These are phyloP conservation scores for Musca vetustissima DNA, from an alignment of 1,140 invertebrate species.

Conservation along the genomic window DNA sequence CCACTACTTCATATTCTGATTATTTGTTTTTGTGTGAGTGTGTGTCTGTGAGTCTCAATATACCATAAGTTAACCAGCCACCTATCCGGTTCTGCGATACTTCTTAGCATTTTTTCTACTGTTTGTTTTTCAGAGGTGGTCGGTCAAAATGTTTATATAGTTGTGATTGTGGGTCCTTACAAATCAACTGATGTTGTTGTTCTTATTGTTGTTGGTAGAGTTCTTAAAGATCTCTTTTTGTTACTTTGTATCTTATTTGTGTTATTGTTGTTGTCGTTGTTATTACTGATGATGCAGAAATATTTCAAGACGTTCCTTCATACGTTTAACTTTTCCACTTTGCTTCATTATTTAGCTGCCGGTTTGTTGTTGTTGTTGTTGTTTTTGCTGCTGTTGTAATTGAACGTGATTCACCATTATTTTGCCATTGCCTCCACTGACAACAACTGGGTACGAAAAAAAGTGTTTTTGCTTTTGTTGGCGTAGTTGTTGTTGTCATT, in stretches of 20 bases:
- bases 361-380: not conserved
- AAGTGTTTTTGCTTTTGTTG: not conserved
- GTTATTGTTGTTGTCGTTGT: not conserved
- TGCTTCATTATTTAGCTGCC: too few species aligned
- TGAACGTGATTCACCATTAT: slow-evolving; percentile 24
- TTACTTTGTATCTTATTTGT: not conserved
- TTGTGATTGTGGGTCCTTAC: too few species aligned
- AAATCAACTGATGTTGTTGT: too few species aligned
- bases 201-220: too few species aligned
- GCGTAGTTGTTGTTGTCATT: not conserved
- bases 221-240: too few species aligned
- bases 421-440: too few species aligned
- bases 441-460: not conserved
- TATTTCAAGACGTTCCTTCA: too few species aligned
- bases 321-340: too few species aligned
- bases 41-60: not conserved
- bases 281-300: not conserved
- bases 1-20: too few species aligned
- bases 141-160: too few species aligned
- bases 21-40: not conserved
- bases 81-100: not conserved
- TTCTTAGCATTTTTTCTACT: too few species aligned
- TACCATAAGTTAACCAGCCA: slow-evolving; percentile 2
- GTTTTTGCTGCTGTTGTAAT: slow-evolving; percentile 18
- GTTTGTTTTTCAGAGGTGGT: too few species aligned